Conservation (phyloP, 2,888 invertebrate species). For the Chorisops tibialis region DNA sequence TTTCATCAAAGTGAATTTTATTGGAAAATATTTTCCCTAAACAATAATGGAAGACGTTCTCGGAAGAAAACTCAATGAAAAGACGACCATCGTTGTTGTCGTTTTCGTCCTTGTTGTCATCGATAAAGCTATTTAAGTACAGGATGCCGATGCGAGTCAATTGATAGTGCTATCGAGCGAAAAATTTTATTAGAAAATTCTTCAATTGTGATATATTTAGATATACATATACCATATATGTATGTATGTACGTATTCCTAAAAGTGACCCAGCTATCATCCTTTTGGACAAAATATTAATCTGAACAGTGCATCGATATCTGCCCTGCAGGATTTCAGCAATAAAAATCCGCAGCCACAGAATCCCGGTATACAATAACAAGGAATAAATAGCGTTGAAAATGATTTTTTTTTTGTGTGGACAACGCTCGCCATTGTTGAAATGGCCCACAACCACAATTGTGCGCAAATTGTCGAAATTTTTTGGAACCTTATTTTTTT, state of each 20-base stretch:
- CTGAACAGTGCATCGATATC: too few species aligned
- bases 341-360: neutral
- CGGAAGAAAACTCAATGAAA: too few species aligned
- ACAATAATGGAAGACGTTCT: constrained; percentile 4
- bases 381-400: neutral
- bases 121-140: neutral
- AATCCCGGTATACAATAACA: neutral
- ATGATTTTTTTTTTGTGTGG: neutral
- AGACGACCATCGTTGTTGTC: too few species aligned
- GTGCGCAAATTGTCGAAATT: constrained; percentile 10
- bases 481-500: neutral
- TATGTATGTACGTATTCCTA: too few species aligned
- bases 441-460: constrained; percentile 9
- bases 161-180: neutral
- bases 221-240: too few species aligned
- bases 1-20: neutral
- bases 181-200: constrained; percentile 13
- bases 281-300: too few species aligned
- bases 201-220: neutral
- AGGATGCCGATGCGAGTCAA: neutral
- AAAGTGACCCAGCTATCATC: too few species aligned
- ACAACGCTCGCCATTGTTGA: neutral
- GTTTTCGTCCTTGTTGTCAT: too few species aligned
- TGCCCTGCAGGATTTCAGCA: neutral
- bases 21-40: constrained; percentile 11